A percentile compares a stretch with the other conserved stretches of the same genome.
These are phyloP conservation scores for Cromileptes altivelis DNA, from an alignment of 2,113 vertebrate genomes.

Conservation along the genomic window DNA sequence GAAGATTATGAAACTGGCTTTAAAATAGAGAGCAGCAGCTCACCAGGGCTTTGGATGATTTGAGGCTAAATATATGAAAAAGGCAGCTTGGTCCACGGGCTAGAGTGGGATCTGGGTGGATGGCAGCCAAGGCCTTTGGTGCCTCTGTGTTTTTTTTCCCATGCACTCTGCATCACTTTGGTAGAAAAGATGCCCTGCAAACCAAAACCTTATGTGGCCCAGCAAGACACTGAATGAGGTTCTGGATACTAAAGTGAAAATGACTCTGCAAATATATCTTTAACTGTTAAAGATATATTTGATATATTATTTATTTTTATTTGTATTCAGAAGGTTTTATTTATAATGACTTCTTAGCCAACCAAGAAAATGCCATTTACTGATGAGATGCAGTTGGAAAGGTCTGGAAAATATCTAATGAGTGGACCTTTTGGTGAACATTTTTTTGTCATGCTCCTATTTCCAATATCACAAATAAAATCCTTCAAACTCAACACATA, in stretches of 20 bases:
- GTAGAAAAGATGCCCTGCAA: slow-evolving; percentile 31
- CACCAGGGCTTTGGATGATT: slow-evolving; percentile 69
- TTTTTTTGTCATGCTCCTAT: too few relatives aligned
- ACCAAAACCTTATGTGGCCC: slow-evolving; percentile 29
- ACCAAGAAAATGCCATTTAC: too few relatives aligned
- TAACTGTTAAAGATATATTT: not conserved
- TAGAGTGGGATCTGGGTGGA: slow-evolving; percentile 46
- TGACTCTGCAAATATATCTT: not conserved
- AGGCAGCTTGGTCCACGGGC: slow-evolving; percentile 54
- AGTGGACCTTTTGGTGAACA: too few relatives aligned
- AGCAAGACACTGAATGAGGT: slow-evolving; percentile 17
- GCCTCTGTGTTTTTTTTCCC: not conserved
- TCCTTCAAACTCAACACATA: not conserved
- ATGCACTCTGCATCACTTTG: slow-evolving; percentile 25
- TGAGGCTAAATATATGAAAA: slow-evolving; percentile 71
- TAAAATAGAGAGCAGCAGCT: slow-evolving; percentile 58
- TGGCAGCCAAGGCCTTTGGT: slow-evolving; percentile 53
- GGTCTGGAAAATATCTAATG: not conserved
- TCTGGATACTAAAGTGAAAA: slow-evolving; percentile 16
- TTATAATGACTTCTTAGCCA: not conserved
- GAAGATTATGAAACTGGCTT: slow-evolving; percentile 69
- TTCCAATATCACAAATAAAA: not conserved
- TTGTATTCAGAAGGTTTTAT: not conserved
- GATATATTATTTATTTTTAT: not conserved
- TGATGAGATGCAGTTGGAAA: not conserved